These are phyloP conservation scores for Clupea harengus DNA, from an alignment of 2,113 vertebrate species.

Conservation along the genomic window DNA sequence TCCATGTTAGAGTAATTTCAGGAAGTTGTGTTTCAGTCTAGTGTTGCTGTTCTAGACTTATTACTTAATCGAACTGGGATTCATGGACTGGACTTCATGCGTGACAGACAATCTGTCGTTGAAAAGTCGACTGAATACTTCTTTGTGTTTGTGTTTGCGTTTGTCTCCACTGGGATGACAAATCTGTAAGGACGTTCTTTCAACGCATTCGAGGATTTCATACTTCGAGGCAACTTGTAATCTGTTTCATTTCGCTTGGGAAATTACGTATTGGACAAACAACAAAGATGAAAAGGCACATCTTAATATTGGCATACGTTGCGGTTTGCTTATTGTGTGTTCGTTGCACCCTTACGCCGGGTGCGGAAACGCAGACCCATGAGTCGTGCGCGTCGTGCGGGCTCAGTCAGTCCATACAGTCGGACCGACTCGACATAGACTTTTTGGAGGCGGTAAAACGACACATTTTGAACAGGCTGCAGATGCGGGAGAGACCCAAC, in stretches of 20 bases:
- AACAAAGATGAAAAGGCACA: slow-evolving; percentile 58
- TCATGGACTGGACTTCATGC: slow-evolving; percentile 27
- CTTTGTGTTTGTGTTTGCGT: slow-evolving; percentile 6
- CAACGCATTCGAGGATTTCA: background rate
- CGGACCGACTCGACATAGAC: slow-evolving; percentile 82
- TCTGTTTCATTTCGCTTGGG: background rate
- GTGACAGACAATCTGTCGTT: slow-evolving; percentile 25
- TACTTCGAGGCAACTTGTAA: background rate
- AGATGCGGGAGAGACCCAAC: slow-evolving; percentile 93
- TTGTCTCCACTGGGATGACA: slow-evolving; percentile 28
- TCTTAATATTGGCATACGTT: slow-evolving; percentile 52
- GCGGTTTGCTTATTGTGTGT: slow-evolving; percentile 58
- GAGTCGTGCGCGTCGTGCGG: slow-evolving; percentile 90
- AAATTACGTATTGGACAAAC: slow-evolving; percentile 2
- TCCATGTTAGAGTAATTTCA: background rate
- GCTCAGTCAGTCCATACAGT: slow-evolving; percentile 79
- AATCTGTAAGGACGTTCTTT: slow-evolving; percentile 32
- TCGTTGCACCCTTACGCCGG: slow-evolving; percentile 65
- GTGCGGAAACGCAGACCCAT: slow-evolving; percentile 67
- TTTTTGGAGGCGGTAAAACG: slow-evolving; percentile 95
- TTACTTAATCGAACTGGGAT: slow-evolving; percentile 30
- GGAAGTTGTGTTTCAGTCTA: slow-evolving; percentile 4
- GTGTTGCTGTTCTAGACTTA: background rate
- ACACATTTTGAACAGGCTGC: slow-evolving; percentile 91
- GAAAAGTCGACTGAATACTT: slow-evolving; percentile 8